Evolutionary conservation across 2,113 vertebrate species (phyloP).

Genomic region (Phainopepla nitens): DNA sequence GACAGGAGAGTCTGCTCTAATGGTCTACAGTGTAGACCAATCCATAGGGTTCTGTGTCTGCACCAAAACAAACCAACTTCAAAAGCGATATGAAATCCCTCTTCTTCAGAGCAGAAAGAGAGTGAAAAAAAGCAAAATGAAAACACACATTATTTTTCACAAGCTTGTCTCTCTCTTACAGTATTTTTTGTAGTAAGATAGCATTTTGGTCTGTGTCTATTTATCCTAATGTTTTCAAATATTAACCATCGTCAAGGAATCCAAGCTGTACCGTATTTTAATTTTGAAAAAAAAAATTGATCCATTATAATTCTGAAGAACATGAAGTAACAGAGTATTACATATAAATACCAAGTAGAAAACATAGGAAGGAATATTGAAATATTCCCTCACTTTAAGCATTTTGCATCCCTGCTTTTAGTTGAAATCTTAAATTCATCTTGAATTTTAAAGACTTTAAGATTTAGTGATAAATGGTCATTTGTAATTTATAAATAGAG

Average conservation of each 20-base stretch:
- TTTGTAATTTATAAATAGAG: not conserved
- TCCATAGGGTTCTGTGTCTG: not conserved
- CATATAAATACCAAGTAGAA: not conserved
- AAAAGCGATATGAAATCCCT: not conserved
- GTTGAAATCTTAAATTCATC: not conserved
- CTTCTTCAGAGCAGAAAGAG: not conserved
- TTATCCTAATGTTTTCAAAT: not conserved
- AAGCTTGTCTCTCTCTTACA: not conserved
- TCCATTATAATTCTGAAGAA: not conserved
- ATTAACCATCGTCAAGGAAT: not conserved
- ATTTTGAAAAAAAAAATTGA: rapidly evolving
- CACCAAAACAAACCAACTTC: not conserved
- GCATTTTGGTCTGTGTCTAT: not conserved
- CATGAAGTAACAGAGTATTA: not conserved
- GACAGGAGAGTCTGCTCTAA: rapidly evolving
- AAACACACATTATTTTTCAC: not conserved
- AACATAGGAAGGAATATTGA: not conserved
- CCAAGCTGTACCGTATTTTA: not conserved
- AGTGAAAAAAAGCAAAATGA: not conserved
- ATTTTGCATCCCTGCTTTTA: not conserved
- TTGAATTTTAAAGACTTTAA: not conserved
- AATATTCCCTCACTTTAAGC: not conserved
- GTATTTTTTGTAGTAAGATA: not conserved
- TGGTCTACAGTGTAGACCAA: no score
- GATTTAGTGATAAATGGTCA: not conserved